Conservation (phyloP, 2,888 invertebrate genomes). For the Caenorhabditis drosophilae region DNA sequence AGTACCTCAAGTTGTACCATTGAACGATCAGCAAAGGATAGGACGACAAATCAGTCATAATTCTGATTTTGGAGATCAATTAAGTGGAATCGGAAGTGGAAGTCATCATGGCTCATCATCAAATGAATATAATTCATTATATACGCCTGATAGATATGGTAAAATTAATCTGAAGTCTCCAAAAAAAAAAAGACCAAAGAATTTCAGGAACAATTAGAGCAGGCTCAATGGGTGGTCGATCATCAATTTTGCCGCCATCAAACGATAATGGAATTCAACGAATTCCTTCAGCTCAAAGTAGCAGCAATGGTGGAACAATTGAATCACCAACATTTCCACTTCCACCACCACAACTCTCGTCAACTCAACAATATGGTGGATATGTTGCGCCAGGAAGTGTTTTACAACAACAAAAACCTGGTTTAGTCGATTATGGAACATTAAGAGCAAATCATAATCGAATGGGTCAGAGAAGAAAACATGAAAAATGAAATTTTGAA, state of each 20-base stretch:
- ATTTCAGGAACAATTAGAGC: too few relatives aligned
- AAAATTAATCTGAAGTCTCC: slow-evolving; percentile 10
- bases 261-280: slow-evolving; percentile 6
- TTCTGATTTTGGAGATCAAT: slow-evolving; percentile 25
- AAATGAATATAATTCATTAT: slow-evolving; percentile 24
- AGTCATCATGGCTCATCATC: slow-evolving; percentile 38
- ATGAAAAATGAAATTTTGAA: slow-evolving; percentile 2
- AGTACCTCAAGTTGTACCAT: slow-evolving; percentile 38
- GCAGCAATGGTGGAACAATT: too few relatives aligned
- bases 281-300: neutral
- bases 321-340: slow-evolving; percentile 40
- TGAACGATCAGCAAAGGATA: slow-evolving; percentile 4
- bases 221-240: slow-evolving; percentile 10
- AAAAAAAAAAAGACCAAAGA: too few relatives aligned
- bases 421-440: slow-evolving; percentile 23
- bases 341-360: slow-evolving; percentile 29
- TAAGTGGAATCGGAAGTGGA: slow-evolving; percentile 29
- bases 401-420: slow-evolving; percentile 20
- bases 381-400: slow-evolving; percentile 33
- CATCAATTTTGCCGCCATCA: neutral
- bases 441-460: slow-evolving; percentile 6
- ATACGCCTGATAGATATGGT: slow-evolving; percentile 26
- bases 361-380: slow-evolving; percentile 21
- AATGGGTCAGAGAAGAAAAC: neutral
- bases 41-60: slow-evolving; percentile 29